Evolutionary conservation across 2,113 vertebrate genomes (phyloP).

Genomic region (Pipa parva): DNA sequence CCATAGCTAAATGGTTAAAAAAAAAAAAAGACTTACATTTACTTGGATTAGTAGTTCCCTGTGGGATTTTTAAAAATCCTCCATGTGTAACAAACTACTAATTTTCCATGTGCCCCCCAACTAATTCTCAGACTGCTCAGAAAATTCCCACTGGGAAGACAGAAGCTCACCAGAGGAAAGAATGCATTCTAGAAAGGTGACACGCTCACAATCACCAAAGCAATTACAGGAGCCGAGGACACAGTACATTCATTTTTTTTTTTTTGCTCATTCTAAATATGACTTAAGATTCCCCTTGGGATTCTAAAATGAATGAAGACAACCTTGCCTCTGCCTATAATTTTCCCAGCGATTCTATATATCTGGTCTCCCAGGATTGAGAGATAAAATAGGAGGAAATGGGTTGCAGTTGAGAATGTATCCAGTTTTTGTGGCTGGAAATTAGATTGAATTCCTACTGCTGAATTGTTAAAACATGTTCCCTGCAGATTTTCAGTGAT

Average conservation of each 20-base stretch:
- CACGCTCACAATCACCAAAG: constrained; percentile 20
- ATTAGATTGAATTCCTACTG: constrained; percentile 43
- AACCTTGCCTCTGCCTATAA: constrained; percentile 38
- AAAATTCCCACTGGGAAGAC: constrained; percentile 15
- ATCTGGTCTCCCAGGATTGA: constrained; percentile 33
- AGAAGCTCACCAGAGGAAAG: constrained; percentile 18
- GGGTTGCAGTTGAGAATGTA: constrained; percentile 30
- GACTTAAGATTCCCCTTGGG: constrained; percentile 39
- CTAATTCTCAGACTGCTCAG: constrained; percentile 20
- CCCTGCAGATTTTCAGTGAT: constrained; percentile 34
- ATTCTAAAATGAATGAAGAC: constrained; percentile 36
- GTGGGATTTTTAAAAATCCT: neutral
- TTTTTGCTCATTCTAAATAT: constrained; percentile 36
- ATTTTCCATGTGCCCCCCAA: constrained; percentile 16
- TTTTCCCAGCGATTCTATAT: constrained; percentile 41
- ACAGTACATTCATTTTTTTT: constrained; percentile 20
- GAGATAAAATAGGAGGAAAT: constrained; percentile 43
- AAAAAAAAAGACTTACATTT: neutral
- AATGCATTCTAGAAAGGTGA: constrained; percentile 19
- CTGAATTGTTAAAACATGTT: constrained; percentile 39
- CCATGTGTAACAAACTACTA: constrained; percentile 33
- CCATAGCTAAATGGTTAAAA: neutral
- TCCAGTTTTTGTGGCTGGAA: constrained; percentile 37
- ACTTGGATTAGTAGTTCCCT: constrained; percentile 17
- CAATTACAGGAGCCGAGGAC: constrained; percentile 34